Evolutionary conservation across 2,797 vertebrate species (phyloP).

Genomic region (Schizopygopsis pylzovi): DNA sequence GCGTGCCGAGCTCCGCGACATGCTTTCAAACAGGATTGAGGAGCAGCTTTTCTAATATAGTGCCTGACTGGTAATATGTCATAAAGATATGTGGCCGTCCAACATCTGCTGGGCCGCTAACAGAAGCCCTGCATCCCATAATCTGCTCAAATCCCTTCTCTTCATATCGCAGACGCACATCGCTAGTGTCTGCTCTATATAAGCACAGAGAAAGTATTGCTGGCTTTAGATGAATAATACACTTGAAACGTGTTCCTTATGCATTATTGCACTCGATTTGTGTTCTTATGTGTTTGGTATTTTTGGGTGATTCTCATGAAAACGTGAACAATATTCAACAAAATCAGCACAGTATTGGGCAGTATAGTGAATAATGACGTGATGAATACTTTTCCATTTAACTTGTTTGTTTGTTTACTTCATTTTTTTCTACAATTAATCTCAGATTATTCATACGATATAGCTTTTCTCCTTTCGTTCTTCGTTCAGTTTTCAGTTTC

Average conservation of each 20-base stretch:
- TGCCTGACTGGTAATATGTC: slow-evolving; percentile 39
- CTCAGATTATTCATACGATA: no score
- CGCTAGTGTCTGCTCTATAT: slow-evolving; percentile 51
- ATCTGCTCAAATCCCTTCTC: slow-evolving; percentile 74
- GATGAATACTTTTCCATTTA: not conserved
- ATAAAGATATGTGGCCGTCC: slow-evolving; percentile 46
- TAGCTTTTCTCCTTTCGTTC: no score
- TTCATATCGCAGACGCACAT: slow-evolving; percentile 68
- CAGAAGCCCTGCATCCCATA: slow-evolving; percentile 72
- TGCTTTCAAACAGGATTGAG: slow-evolving; percentile 17
- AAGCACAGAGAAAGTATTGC: slow-evolving; percentile 17
- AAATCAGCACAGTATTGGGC: not conserved
- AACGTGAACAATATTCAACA: not conserved
- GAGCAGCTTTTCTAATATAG: slow-evolving; percentile 31
- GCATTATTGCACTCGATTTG: not conserved
- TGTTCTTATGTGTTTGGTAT: not conserved
- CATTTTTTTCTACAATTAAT: no score
- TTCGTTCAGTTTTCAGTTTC: no score
- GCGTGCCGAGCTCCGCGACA: not conserved
- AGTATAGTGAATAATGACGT: not conserved
- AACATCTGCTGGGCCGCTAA: slow-evolving; percentile 71
- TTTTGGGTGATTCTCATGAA: not conserved
- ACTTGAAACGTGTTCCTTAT: not conserved
- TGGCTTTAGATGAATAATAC: not conserved
- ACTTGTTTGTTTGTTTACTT: not conserved